phyloP scores from a whole-genome alignment of 2,113 vertebrate species.

The Thalassarche chlororhynchos region DNA sequence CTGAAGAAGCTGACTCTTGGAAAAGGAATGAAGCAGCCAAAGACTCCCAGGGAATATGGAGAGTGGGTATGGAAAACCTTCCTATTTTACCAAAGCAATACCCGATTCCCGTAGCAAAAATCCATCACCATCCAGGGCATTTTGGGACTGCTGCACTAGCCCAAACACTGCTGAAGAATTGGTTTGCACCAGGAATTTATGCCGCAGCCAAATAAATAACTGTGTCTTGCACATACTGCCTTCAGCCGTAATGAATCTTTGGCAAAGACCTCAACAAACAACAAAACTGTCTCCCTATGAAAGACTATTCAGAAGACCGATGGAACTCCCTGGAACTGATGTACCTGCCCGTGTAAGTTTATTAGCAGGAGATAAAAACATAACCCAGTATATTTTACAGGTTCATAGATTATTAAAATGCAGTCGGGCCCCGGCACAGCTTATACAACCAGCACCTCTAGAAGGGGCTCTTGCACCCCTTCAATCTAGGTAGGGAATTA shows the following conservation, averaged over 20 bases:
- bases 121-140: background rate
- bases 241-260: background rate
- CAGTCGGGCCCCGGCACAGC: background rate
- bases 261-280: background rate
- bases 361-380: background rate
- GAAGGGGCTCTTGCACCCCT: background rate
- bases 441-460: background rate
- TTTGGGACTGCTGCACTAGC: background rate
- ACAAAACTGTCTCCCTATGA: background rate
- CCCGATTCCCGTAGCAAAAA: background rate
- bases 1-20: background rate
- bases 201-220: background rate
- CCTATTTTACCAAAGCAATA: background rate
- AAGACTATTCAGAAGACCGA: background rate
- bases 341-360: background rate
- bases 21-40: background rate
- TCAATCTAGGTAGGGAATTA: background rate
- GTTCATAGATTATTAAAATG: background rate
- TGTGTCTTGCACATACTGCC: background rate
- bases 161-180: background rate
- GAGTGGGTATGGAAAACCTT: background rate
- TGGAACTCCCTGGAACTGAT: background rate
- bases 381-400: background rate
- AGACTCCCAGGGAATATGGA: too few species aligned
- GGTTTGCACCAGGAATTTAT: background rate